phyloP scores from a whole-genome alignment of 2,797 vertebrate species.

The Sebastes dallii region DNA sequence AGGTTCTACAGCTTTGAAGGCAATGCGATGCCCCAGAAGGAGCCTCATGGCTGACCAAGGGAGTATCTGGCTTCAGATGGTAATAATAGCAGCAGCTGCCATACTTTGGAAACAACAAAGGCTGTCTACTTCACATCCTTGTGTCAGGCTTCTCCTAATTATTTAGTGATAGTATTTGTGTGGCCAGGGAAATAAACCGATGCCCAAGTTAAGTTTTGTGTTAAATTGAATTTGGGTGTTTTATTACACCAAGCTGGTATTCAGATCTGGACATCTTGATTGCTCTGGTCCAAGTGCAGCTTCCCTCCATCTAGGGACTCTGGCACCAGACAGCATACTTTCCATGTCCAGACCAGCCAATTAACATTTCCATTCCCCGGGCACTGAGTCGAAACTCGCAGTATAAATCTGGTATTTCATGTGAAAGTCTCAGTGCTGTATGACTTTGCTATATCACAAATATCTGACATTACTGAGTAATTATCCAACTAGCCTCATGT shows the following conservation, averaged over 20 bases:
- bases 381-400: background rate
- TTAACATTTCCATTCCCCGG: background rate
- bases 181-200: background rate
- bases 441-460: background rate
- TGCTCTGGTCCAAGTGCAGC: slow-evolving; percentile 10
- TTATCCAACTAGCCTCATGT: background rate
- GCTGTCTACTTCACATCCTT: slow-evolving; percentile 29
- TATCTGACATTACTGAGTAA: background rate
- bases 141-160: slow-evolving; percentile 3
- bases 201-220: slow-evolving; percentile 3
- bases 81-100: slow-evolving; percentile 75
- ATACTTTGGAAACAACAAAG: slow-evolving; percentile 48
- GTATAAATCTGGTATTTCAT: slow-evolving; percentile 4
- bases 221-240: slow-evolving; percentile 15
- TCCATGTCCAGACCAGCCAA: slow-evolving; percentile 11
- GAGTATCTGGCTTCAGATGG: slow-evolving; percentile 62
- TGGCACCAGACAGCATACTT: slow-evolving; percentile 1
- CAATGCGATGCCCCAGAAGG: slow-evolving; percentile 62
- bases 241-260: background rate
- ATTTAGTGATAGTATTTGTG: slow-evolving; percentile 3
- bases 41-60: slow-evolving; percentile 44
- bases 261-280: slow-evolving; percentile 17
- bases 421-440: background rate
- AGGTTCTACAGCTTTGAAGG: slow-evolving; percentile 54
- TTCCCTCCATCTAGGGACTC: background rate